phyloP scores from a whole-genome alignment of 2,113 vertebrate genomes.

The Callorhinus ursinus region DNA sequence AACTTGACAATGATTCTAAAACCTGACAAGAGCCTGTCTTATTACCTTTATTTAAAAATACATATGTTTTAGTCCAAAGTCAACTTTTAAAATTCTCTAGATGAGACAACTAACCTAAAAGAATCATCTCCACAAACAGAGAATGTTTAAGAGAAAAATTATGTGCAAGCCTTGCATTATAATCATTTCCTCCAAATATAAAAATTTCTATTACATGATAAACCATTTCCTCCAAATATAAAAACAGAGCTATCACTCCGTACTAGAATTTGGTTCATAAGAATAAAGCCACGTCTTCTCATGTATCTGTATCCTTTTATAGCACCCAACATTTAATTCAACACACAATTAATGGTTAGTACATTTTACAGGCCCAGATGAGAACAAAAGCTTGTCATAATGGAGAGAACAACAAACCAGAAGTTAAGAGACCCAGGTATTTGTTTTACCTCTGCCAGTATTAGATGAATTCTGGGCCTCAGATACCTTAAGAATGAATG shows the following conservation, averaged over 20 bases:
- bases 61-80: background rate
- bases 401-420: background rate
- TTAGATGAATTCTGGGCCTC: background rate
- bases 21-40: background rate
- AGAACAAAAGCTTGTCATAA: background rate
- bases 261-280: background rate
- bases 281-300: background rate
- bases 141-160: constrained; percentile 20
- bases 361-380: background rate
- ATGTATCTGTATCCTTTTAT: background rate
- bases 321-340: background rate
- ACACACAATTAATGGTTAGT: background rate
- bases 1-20: constrained; percentile 40
- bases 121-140: background rate
- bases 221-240: constrained; percentile 4
- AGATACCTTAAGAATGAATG: constrained; percentile 4
- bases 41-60: constrained; percentile 27
- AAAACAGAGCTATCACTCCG: background rate
- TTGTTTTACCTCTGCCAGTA: constrained; percentile 3
- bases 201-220: background rate
- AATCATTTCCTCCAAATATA: background rate
- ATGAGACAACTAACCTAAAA: constrained; percentile 19
- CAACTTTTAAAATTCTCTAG: constrained; percentile 19
- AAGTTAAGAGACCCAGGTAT: background rate
- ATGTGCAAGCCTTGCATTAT: background rate